Conservation (phyloP, 2,797 vertebrate species). For the Acanthis flammea region DNA sequence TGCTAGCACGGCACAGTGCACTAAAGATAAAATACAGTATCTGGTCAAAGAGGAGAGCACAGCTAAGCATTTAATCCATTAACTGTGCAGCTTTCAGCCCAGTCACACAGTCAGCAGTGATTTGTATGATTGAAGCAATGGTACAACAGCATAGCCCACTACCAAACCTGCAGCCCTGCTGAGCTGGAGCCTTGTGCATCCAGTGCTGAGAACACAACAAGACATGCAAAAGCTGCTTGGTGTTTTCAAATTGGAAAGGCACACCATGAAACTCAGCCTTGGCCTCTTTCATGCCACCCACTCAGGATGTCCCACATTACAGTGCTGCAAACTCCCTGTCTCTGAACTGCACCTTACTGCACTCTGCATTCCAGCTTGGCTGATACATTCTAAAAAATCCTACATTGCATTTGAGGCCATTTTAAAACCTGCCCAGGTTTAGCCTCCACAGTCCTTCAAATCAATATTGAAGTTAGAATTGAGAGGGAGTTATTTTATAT, state of each 20-base stretch:
- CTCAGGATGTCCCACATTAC: rapidly evolving
- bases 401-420: not conserved
- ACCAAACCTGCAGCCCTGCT: not conserved
- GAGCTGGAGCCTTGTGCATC: not conserved
- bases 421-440: not conserved
- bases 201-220: not conserved
- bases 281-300: rapidly evolving
- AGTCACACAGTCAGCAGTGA: not conserved
- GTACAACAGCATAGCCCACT: not conserved
- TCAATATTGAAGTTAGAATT: not conserved
- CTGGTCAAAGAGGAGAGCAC: not conserved
- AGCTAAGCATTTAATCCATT: not conserved
- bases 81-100: not conserved
- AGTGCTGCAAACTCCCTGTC: rapidly evolving
- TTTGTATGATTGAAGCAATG: not conserved
- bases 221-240: not conserved
- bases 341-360: not conserved
- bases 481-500: not conserved
- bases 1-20: not conserved
- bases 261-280: not conserved
- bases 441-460: not conserved
- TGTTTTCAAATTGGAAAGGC: not conserved
- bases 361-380: not conserved
- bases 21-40: not conserved
- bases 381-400: not conserved